Evolutionary conservation across 2,888 invertebrate species (phyloP).

Genomic region (Spodoptera picta): DNA sequence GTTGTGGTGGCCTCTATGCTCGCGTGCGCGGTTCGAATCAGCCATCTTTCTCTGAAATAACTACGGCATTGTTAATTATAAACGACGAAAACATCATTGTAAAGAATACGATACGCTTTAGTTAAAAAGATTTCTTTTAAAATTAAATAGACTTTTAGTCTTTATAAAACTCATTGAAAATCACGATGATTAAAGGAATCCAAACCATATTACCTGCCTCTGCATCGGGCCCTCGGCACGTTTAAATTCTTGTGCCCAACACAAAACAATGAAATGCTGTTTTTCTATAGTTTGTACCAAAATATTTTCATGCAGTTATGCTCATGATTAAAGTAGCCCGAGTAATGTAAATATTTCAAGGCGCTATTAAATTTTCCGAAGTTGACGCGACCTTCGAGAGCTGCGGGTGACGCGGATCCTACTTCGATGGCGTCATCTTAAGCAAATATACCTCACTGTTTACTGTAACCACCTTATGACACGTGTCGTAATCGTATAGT

Average conservation of each 20-base stretch:
- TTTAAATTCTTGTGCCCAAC: too few species aligned
- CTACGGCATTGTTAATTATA: constrained; percentile 35
- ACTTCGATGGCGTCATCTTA: constrained; percentile 70
- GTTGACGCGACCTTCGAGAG: constrained; percentile 77
- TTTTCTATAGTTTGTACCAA: too few species aligned
- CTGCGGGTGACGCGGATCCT: constrained; percentile 67
- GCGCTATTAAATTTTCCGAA: constrained; percentile 70
- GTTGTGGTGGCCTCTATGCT: constrained; percentile 45
- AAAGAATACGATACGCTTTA: constrained; percentile 8
- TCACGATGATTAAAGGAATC: too few species aligned
- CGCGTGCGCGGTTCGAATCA: constrained; percentile 54
- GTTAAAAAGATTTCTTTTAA: too few species aligned
- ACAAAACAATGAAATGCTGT: too few species aligned
- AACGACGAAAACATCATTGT: constrained; percentile 20
- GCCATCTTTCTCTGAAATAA: constrained; percentile 37
- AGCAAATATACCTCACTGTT: constrained; percentile 64
- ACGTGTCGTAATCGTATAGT: constrained; percentile 37
- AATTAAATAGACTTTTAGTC: too few species aligned
- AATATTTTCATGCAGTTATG: too few species aligned
- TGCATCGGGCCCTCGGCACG: too few species aligned
- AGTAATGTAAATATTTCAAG: constrained; percentile 55
- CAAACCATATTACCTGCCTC: too few species aligned
- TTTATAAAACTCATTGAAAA: too few species aligned
- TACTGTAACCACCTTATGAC: constrained; percentile 54
- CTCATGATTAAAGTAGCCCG: constrained; percentile 8